Evolutionary conservation across 2,888 invertebrate species (phyloP), one percentile per base, ranked within the genome.

Genomic region (Xylota sylvarum): DNA sequence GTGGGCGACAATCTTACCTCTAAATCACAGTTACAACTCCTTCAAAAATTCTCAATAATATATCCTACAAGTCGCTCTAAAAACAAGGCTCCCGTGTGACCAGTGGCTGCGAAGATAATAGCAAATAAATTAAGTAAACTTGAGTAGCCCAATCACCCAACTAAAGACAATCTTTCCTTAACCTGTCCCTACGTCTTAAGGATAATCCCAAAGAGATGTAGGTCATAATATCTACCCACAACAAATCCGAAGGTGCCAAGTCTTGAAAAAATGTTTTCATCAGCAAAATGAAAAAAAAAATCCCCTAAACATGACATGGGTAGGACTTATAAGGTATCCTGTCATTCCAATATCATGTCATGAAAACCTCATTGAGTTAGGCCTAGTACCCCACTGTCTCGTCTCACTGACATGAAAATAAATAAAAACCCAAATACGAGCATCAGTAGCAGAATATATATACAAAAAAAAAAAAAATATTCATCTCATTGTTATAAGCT

Each of bases 401-500:
- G 27, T n/a, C 50, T 52, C n/a, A 52, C 17, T 19, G 12, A 58
- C 12, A 58, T 30, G 17, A 56, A 48, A 35, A 67, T 52, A 32
- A 67, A 52, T 37, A 19, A 23, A 60, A 60, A 23, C 40, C 40
- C 55, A 5, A 55, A 23, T 17, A 27, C 17, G 37, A 19, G 27
- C 4, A 9, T 1, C 37, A 27, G 27, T 7, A 14, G 3, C 37
- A 27, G 40, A 52, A 23, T 23, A 3, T 9, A 7, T 17, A 12
- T 56, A 30, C n/a, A 17, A 6, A 14, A 30, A 35, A 40, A 43
- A 30, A 40, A 56, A n/a, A 40, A 19, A 74, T 74, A 76, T 76
- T 67, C 77, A 77, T 77, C 67, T 50, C 48, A 69, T 69, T 60
- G 67, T 84, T 74, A 74, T 64, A 74, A 84, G 84, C 79, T 79